Percentiles rank a stretch among this genome's conserved stretches.
phyloP scores from a whole-genome alignment of 1,140 invertebrate species.

The Drosophila sp. region DNA sequence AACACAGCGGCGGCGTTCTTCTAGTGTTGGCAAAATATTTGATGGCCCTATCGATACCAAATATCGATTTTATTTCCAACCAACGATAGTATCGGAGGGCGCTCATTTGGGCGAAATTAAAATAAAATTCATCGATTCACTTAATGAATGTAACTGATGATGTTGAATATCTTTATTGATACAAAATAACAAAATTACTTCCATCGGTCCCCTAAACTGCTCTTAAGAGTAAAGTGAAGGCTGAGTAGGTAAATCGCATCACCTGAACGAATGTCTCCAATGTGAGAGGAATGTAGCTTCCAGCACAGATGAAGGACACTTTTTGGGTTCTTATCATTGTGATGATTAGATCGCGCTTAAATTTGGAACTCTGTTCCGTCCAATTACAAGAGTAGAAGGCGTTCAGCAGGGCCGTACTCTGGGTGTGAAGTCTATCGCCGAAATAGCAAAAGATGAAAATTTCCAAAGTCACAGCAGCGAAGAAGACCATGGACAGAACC shows the following conservation, averaged over 20 bases:
- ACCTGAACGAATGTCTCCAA: conserved; percentile 69
- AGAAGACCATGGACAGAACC: conserved; percentile 69
- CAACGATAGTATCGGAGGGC: no score
- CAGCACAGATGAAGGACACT: conserved; percentile 52
- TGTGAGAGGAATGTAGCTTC: conserved; percentile 58
- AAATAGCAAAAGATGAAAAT: conserved; percentile 73
- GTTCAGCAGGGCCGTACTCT: conserved; percentile 58
- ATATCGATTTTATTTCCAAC: neutral
- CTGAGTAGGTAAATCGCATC: neutral
- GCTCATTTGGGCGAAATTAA: no score
- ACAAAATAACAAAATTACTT: no score
- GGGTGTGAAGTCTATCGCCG: conserved; percentile 59
- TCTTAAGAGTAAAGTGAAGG: conserved; percentile 11
- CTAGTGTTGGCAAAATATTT: neutral
- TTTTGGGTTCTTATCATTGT: conserved; percentile 55
- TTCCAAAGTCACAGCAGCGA: conserved; percentile 67
- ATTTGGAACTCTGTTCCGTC: conserved; percentile 56
- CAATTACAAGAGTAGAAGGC: conserved; percentile 75
- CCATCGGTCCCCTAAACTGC: neutral
- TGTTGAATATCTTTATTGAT: no score
- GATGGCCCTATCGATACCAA: neutral
- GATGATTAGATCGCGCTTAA: conserved; percentile 55
- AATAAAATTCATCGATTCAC: no score
- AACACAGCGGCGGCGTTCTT: conserved; percentile 16
- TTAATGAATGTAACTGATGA: no score